phyloP scores from a whole-genome alignment of 2,797 vertebrate species.

The Buphagus erythrorhynchus region DNA sequence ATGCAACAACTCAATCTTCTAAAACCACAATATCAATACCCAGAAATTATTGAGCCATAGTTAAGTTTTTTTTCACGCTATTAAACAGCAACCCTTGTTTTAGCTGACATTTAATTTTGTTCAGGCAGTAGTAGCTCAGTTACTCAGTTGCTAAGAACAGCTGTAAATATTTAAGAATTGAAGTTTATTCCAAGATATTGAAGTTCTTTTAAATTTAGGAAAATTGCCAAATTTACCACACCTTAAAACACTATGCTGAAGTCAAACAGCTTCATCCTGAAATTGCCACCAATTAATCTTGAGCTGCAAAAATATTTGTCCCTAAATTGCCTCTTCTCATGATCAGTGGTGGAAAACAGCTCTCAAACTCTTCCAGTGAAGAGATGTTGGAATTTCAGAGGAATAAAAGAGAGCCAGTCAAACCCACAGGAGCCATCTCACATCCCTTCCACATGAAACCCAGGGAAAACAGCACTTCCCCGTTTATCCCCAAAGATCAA shows the following conservation, averaged over 20 bases:
- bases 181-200: neutral
- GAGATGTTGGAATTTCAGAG: neutral
- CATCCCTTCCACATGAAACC: neutral
- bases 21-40: neutral
- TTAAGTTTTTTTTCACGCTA: slow-evolving; percentile 46
- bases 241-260: neutral
- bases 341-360: neutral
- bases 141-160: slow-evolving; percentile 18
- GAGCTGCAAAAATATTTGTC: neutral
- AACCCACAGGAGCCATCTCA: fast-evolving
- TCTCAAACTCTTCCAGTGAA: neutral
- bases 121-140: slow-evolving; percentile 8
- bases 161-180: neutral
- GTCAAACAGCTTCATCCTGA: neutral
- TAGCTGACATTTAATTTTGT: slow-evolving; percentile 59
- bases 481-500: neutral
- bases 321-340: neutral
- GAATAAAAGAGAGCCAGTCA: neutral
- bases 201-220: neutral
- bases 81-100: slow-evolving; percentile 52
- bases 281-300: neutral
- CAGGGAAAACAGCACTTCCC: fast-evolving
- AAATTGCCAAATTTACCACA: neutral
- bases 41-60: neutral
- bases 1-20: neutral